Evolutionary conservation across 2,888 invertebrate species (phyloP), one percentile per base, ranked within the genome.

Genomic region (Himalopsyche tibetana): DNA sequence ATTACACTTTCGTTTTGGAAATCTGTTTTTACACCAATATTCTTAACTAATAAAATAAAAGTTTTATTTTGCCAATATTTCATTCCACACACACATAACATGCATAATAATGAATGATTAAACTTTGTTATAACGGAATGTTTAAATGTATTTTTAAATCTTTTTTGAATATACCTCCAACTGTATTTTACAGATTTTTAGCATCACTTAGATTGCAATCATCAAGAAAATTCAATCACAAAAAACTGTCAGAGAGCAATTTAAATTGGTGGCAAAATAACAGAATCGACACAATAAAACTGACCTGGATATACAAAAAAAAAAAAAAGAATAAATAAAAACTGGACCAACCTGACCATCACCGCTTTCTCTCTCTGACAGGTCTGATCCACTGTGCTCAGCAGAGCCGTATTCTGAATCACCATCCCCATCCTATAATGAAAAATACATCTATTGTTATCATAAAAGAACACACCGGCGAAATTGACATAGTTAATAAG

Each of bases 291-390:
- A 69, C 12, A 63, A 74, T 74, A 74, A 74, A 38, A 69, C 36
- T 74, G 74, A 74, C 74, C 74, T 74, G 74, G 36, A 74, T 74
- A 15, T 38, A 38, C 11, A 38, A 38, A 74, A 28, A 38, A 36
- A 19, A 74, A 4, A 63, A 38, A 4, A 45, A 42, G 80, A 84
- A 28, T 28, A 28, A 55, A 15, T 11, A 74, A 74, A 74, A 79
- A 83, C 15, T 83, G 19, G 11, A 83, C 85, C 36, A 40, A 87
- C 87, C 83, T 87, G 87, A 36, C 87, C 87, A 90, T 96, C 96
- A 0, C 95, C 96, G 91, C 96, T 94, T 89, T 95, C 95, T 85
- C 95, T 92, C 89, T 96, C 95, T 88, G 94, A 94, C 90, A 92
- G 94, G 80, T 94, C 93, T 85, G 93, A 92, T 74, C 93, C 92